These are phyloP conservation scores for Morpho helenor DNA, from an alignment of 2,888 invertebrate genomes.

Conservation along the genomic window DNA sequence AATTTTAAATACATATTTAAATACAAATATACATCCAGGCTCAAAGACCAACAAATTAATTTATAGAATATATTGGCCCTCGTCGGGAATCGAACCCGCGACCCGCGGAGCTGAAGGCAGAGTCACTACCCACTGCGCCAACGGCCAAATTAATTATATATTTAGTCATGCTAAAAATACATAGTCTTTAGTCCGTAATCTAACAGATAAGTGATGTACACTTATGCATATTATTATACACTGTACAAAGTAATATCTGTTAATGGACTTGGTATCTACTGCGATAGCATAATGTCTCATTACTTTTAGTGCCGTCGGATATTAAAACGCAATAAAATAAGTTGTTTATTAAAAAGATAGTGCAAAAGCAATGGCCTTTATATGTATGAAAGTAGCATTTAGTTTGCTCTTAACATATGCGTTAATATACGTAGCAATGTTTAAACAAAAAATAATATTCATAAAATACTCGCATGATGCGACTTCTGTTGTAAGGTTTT, in stretches of 20 bases:
- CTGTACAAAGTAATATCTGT: slow-evolving; percentile 20
- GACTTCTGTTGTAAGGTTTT: too few relatives aligned
- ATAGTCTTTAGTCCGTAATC: slow-evolving; percentile 12
- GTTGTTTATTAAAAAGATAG: slow-evolving; percentile 18
- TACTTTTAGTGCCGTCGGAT: slow-evolving; percentile 23
- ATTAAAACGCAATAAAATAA: slow-evolving; percentile 21
- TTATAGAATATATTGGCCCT: too few relatives aligned
- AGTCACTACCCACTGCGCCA: too few relatives aligned
- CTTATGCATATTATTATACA: slow-evolving; percentile 15
- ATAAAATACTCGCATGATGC: too few relatives aligned
- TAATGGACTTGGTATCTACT: slow-evolving; percentile 22
- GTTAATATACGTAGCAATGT: too few relatives aligned
- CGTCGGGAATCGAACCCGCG: too few relatives aligned
- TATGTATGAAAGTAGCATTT: slow-evolving; percentile 1
- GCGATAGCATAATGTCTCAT: slow-evolving; percentile 23
- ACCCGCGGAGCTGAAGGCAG: too few relatives aligned
- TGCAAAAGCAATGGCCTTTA: slow-evolving; percentile 10
- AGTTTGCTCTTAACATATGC: not conserved
- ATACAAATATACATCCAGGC: too few relatives aligned
- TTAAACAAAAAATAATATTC: too few relatives aligned
- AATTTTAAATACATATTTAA: too few relatives aligned
- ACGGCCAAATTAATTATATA: not conserved
- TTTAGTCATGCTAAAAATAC: slow-evolving; percentile 5
- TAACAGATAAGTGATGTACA: slow-evolving; percentile 14
- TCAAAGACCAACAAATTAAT: too few relatives aligned